Conservation (phyloP, 1,140 invertebrate genomes). For the Heliothis subflexa region DNA sequence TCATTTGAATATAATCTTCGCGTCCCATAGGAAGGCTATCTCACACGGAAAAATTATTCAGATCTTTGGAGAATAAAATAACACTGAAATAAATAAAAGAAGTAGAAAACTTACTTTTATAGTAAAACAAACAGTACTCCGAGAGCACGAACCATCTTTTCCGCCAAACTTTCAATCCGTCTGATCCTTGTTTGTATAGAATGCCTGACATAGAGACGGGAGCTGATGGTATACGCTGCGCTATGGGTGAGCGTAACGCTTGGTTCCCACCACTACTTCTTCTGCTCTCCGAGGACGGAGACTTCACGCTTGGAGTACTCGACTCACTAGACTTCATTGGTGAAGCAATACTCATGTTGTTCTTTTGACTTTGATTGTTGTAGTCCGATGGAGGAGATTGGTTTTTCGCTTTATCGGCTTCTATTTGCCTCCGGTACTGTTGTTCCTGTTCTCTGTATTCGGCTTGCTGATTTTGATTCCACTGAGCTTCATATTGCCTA, state of each 20-base stretch:
- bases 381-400: conserved; percentile 74
- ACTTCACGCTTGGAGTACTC: conserved; percentile 83
- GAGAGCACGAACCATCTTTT: conserved; percentile 97
- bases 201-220: conserved; percentile 95
- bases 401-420: conserved; percentile 69
- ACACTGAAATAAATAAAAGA: too few relatives aligned
- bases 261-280: conserved; percentile 88
- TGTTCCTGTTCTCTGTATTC: conserved; percentile 72
- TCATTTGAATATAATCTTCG: not conserved
- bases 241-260: conserved; percentile 90
- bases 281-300: conserved; percentile 87
- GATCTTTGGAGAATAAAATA: too few relatives aligned
- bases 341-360: conserved; percentile 66
- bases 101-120: conserved; percentile 91
- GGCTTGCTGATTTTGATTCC: conserved; percentile 70
- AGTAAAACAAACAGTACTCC: conserved; percentile 97
- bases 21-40: too few relatives aligned
- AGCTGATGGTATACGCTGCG: conserved; percentile 91
- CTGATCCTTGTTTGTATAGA: conserved; percentile 96
- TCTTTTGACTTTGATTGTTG: conserved; percentile 68
- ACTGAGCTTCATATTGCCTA: conserved; percentile 75
- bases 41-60: too few relatives aligned
- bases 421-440: conserved; percentile 60
- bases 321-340: conserved; percentile 83
- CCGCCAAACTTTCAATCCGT: conserved; percentile 97